A percentile compares a stretch with the other conserved stretches of the same genome.
Conservation (phyloP, 2,797 vertebrate genomes). For the Lepus oiostolus region DNA sequence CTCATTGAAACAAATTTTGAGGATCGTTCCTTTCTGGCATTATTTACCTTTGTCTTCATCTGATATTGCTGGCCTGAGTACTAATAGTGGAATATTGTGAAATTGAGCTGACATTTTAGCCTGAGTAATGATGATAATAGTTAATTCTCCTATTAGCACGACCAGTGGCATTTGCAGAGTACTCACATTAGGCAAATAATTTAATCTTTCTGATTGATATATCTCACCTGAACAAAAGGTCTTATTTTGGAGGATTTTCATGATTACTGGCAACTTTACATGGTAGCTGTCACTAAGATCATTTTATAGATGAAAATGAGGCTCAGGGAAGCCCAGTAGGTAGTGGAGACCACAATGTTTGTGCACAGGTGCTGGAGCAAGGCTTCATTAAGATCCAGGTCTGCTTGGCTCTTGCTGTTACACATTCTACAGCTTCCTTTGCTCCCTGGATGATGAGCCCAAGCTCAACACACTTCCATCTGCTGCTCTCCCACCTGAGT, state of each 20-base stretch:
- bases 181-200: background rate
- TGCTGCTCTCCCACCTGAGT: background rate
- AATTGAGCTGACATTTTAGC: background rate
- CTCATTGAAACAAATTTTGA: background rate
- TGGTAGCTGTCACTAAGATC: background rate
- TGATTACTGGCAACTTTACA: background rate
- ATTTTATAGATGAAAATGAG: conserved; percentile 1
- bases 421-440: background rate
- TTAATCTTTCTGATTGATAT: no score
- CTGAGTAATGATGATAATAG: background rate
- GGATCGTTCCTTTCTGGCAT: background rate
- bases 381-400: background rate
- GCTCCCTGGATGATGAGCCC: background rate
- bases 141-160: background rate
- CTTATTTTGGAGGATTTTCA: background rate
- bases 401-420: background rate
- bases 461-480: background rate
- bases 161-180: background rate
- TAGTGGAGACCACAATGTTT: background rate
- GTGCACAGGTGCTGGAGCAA: rapidly evolving
- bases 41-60: background rate
- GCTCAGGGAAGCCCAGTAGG: background rate
- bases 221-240: no score
- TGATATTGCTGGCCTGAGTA: background rate
- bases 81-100: background rate